Percentiles rank a stretch among this genome's conserved stretches.
Conservation (phyloP, 2,888 invertebrate species). For the Nudaria mundana region DNA sequence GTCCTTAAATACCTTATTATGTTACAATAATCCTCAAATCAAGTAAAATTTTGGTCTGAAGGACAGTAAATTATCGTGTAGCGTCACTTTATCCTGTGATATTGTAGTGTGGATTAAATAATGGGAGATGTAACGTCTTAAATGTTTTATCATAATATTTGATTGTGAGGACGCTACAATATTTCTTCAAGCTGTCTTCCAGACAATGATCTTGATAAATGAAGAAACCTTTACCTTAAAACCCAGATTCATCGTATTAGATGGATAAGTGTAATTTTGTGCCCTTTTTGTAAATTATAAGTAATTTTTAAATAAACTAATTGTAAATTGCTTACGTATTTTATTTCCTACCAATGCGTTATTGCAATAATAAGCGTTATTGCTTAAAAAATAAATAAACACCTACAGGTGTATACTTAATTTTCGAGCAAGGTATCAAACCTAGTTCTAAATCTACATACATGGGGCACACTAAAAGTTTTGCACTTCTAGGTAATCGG, state of each 20-base stretch:
- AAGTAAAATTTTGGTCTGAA: too few species aligned
- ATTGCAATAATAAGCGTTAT: too few species aligned
- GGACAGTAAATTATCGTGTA: conserved; percentile 5
- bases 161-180: conserved; percentile 7
- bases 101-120: conserved; percentile 16
- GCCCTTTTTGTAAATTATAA: conserved; percentile 72
- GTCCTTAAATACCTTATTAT: too few species aligned
- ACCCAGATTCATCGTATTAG: conserved; percentile 36
- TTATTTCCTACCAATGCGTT: conserved; percentile 1
- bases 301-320: conserved; percentile 72
- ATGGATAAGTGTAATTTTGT: conserved; percentile 54
- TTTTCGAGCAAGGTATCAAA: too few species aligned
- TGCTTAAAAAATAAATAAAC: too few species aligned
- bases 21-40: too few species aligned
- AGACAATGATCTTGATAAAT: conserved; percentile 12
- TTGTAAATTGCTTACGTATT: conserved; percentile 39
- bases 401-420: too few species aligned
- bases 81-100: conserved; percentile 19
- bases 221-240: conserved; percentile 16
- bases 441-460: too few species aligned
- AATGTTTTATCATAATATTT: conserved; percentile 7
- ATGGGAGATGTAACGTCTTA: conserved; percentile 13
- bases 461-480: too few species aligned
- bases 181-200: conserved; percentile 5
- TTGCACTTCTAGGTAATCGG: too few species aligned